Base-by-base conservation (phyloP, 2,888 invertebrate species). In the Lypha dubia region DNA sequence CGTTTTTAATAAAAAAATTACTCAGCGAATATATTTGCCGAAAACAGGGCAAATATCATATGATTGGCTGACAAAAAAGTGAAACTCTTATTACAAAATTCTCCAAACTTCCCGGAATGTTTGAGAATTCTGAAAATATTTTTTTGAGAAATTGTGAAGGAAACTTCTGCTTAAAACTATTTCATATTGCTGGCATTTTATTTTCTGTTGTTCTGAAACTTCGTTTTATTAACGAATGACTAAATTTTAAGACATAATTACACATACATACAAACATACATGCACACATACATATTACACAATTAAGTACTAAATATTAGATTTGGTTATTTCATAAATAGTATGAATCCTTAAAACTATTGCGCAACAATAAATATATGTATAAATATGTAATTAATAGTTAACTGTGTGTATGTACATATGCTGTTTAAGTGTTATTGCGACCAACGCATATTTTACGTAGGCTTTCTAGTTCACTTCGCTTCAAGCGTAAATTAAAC, bases 401-500 rank as follows among this genome's bases (percentile, higher is more conserved):
- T 85, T 85, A 79, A 75, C 86, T 68, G 80, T 20, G 35, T 67
- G n/a, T n/a, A n/a, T n/a, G n/a, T n/a, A n/a, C n/a, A n/a, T n/a
- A n/a, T n/a, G 22, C 22, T 63, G 32, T 79, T 90, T 86, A 91
- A 83, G 88, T 91, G 79, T 88, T 88, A 79, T 88, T 89, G n/a
- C 91, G 87, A 71, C 90, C 89, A 67, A 89, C 87, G 82, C 90
- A 90, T 60, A 89, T 86, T 86, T 89, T 89, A 28, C 92, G 90
- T 82, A 92, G 86, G 44, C 87, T 87, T 68, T 92, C 92, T 62
- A 92, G 85, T 81, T 92, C 91, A 38, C 88, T 89, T 84, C 92
- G 90, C 88, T 91, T 92, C 88, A 98, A 93, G 60, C 96, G 95
- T 81, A 96, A 94, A 93, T 95, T 95, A 92, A 98, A 98, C 91